phyloP scores from a whole-genome alignment of 2,113 vertebrate species.

The Naja naja region DNA sequence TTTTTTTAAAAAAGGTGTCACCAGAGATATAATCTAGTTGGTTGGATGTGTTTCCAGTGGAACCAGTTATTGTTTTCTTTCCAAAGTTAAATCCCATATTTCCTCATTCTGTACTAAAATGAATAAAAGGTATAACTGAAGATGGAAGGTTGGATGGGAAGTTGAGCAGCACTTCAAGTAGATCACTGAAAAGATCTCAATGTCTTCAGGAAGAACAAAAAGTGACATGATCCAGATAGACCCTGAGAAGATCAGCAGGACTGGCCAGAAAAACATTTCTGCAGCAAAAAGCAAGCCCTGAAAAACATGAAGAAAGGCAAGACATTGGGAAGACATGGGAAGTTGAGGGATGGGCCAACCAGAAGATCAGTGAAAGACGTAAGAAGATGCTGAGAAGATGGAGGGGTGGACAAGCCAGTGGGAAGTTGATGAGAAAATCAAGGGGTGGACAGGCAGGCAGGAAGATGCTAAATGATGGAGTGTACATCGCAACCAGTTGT shows the following conservation, averaged over 20 bases:
- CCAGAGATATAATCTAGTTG: not conserved
- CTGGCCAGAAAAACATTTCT: not conserved
- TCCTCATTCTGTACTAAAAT: not conserved
- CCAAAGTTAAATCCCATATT: not conserved
- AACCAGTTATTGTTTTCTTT: not conserved
- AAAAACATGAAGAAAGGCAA: not conserved
- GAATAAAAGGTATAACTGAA: not conserved
- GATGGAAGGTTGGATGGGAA: not conserved
- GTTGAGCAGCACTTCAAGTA: not conserved
- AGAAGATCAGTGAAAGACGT: not conserved
- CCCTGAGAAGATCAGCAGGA: not conserved
- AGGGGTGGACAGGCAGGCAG: not conserved
- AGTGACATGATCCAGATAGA: not conserved
- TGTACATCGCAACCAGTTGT: not conserved
- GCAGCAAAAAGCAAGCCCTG: not conserved
- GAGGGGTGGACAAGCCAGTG: not conserved
- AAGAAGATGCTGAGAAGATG: not conserved
- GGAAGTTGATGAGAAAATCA: not conserved
- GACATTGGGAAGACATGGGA: not conserved
- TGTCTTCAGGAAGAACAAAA: not conserved
- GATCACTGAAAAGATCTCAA: not conserved
- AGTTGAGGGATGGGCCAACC: not conserved
- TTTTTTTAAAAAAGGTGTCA: not conserved
- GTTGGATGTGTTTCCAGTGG: not conserved
- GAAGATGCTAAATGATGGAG: not conserved